Conservation (phyloP, 2,888 invertebrate genomes). For the Prosopocoilus inquinatus region DNA sequence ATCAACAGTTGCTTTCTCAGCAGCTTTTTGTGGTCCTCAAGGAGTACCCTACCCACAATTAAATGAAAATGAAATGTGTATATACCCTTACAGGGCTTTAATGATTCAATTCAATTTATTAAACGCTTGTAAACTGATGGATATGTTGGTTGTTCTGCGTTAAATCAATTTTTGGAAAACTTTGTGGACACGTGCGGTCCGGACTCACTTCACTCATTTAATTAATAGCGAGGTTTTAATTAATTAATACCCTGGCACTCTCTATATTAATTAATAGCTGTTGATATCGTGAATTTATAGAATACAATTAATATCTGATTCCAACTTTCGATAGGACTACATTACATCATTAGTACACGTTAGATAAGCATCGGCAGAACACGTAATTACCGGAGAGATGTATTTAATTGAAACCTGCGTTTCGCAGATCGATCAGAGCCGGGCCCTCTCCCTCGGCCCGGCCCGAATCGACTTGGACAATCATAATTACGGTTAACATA, state of each 20-base stretch:
- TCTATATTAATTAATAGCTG: not conserved
- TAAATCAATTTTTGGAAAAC: too few relatives aligned
- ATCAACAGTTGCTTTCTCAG: too few relatives aligned
- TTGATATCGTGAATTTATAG: not conserved
- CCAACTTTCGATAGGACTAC: slow-evolving; percentile 3
- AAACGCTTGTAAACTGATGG: too few relatives aligned
- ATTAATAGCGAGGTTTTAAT: not conserved
- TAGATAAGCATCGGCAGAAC: slow-evolving; percentile 26
- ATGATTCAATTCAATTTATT: too few relatives aligned
- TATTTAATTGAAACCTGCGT: slow-evolving; percentile 18
- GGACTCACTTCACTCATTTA: not conserved
- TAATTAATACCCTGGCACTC: not conserved
- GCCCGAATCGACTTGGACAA: slow-evolving; percentile 9
- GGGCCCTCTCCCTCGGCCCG: not conserved
- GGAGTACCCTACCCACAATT: too few relatives aligned
- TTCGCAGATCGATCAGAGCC: slow-evolving; percentile 11
- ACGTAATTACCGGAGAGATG: slow-evolving; percentile 25
- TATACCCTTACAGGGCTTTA: too few relatives aligned
- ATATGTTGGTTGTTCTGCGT: too few relatives aligned
- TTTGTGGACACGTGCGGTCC: not conserved
- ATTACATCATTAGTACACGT: slow-evolving; percentile 29
- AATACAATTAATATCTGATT: not conserved
- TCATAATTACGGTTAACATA: slow-evolving; percentile 15
- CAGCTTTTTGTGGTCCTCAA: too few relatives aligned
- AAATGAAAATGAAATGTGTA: too few relatives aligned